Conservation (phyloP, 2,113 vertebrate species). For the Bothrops jararaca region DNA sequence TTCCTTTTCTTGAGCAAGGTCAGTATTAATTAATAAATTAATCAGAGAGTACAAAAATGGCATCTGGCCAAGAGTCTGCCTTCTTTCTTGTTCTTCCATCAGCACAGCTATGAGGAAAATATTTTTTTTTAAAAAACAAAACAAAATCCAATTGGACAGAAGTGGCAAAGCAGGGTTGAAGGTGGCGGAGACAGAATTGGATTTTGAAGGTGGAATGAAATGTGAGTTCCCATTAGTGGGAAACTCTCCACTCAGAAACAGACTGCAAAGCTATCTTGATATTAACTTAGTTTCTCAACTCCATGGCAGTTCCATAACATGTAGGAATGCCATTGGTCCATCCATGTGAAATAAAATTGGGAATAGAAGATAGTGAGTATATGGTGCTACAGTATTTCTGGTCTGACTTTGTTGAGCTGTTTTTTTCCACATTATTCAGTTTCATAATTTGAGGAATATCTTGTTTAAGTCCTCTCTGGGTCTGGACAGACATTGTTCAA, state of each 20-base stretch:
- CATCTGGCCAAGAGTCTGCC: not conserved
- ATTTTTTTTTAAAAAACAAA: not conserved
- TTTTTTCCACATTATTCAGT: not conserved
- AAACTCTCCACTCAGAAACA: not conserved
- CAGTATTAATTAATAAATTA: not conserved
- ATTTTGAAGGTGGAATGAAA: not conserved
- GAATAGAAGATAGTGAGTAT: not conserved
- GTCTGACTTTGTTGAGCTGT: not conserved
- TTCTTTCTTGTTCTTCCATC: not conserved
- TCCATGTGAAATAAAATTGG: not conserved
- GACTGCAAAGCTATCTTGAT: not conserved
- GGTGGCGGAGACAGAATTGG: not conserved
- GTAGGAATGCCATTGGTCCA: not conserved
- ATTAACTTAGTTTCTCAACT: not conserved
- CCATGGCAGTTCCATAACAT: not conserved
- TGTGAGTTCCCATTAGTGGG: not conserved
- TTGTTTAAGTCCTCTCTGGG: not conserved
- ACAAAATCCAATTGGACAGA: not conserved
- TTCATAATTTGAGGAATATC: not conserved
- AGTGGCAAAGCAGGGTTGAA: not conserved
- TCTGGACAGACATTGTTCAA: not conserved
- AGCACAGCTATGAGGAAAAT: not conserved
- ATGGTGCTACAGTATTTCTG: not conserved
- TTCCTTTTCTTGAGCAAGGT: not conserved
- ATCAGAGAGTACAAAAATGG: not conserved